Percentiles rank a stretch among this genome's conserved stretches.
Evolutionary conservation across 2,113 vertebrate genomes (phyloP).

Genomic region (Vidua chalybeata): DNA sequence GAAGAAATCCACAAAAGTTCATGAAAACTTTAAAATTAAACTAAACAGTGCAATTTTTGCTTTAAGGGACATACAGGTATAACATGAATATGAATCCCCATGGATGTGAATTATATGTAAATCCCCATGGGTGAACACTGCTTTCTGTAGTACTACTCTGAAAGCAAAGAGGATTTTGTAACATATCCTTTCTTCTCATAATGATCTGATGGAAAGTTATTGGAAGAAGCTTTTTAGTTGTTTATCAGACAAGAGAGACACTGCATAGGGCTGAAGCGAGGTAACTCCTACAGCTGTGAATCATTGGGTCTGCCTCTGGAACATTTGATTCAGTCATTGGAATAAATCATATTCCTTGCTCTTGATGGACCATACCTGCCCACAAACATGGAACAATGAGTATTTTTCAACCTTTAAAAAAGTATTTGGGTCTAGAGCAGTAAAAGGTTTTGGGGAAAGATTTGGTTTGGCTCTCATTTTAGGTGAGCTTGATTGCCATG

Average conservation of each 20-base stretch:
- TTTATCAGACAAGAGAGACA: not conserved
- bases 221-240: not conserved
- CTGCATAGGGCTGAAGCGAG: not conserved
- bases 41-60: not conserved
- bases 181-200: not conserved
- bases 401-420: not conserved
- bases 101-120: not conserved
- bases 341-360: not conserved
- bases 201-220: not conserved
- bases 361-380: not conserved
- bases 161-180: not conserved
- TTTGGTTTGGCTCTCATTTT: not conserved
- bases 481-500: not conserved
- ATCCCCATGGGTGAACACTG: not conserved
- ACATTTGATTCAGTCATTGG: not conserved
- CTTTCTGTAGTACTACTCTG: not conserved
- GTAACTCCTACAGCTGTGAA: not conserved
- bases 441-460: not conserved
- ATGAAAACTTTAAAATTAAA: not conserved
- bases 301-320: not conserved
- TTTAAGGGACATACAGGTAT: not conserved
- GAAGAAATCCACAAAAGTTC: not conserved
- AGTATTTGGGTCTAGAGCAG: not conserved
- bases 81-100: not conserved
- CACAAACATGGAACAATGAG: not conserved